phyloP scores from a whole-genome alignment of 2,888 invertebrate species.

The Coremacera marginata region DNA sequence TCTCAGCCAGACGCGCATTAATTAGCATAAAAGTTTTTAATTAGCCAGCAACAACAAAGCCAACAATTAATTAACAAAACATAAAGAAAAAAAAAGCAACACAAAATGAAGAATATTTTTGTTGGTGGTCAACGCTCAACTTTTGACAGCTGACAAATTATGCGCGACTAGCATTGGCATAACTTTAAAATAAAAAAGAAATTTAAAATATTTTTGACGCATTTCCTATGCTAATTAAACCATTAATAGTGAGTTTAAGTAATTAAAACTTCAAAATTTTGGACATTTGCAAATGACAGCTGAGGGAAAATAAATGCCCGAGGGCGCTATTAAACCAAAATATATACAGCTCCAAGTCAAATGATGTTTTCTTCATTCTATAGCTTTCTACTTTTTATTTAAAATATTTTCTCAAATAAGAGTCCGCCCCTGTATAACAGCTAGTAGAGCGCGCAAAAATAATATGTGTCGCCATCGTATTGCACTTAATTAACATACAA shows the following conservation, averaged over 20 bases:
- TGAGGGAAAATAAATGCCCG: background rate
- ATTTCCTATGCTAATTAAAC: constrained; percentile 57
- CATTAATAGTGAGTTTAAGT: constrained; percentile 55
- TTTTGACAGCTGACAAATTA: constrained; percentile 63
- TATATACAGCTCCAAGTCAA: too few relatives aligned
- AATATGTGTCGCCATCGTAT: background rate
- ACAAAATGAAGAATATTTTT: background rate
- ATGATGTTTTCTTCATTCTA: too few relatives aligned
- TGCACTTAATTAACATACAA: constrained; percentile 29
- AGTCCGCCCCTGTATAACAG: too few relatives aligned
- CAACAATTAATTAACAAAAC: background rate
- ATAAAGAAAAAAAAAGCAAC: background rate
- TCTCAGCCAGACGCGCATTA: background rate
- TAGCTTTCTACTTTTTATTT: too few relatives aligned
- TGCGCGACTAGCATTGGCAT: constrained; percentile 38
- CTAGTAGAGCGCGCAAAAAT: background rate
- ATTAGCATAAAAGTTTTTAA: constrained; percentile 24
- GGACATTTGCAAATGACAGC: constrained; percentile 40
- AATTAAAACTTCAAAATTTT: constrained; percentile 29
- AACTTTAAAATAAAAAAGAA: background rate
- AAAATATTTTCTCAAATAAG: too few relatives aligned
- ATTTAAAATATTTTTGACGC: background rate
- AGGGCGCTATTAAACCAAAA: too few relatives aligned
- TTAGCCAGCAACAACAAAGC: background rate
- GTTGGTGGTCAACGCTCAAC: constrained; percentile 2